Evolutionary conservation across 2,888 invertebrate genomes (phyloP), one percentile per base, ranked within the genome.

Genomic region (Spodoptera littoralis): DNA sequence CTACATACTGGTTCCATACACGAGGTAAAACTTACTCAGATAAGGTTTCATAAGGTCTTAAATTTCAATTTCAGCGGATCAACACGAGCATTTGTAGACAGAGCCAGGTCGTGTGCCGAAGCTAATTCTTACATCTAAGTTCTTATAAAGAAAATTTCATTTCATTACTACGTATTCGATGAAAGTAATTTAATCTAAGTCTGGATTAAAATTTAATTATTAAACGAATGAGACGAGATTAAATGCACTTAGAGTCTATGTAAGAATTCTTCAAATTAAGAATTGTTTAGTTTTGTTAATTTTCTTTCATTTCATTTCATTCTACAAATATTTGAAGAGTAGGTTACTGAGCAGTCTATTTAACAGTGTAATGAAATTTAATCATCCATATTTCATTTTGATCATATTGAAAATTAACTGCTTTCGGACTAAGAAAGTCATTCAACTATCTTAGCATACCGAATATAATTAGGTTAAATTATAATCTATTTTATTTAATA

Each of bases 51-150:
- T 86, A 85, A 83, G 83, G 89, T 89, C 87, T 92, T 90, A 89
- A 88, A 91, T 91, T 91, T 90, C 91, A 92, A 92, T 92, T 92
- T 90, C 84, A 89, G 72, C 75, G 90, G 91, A 91, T 92, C 87
- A 89, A 79, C 74, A 80, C 77, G 76, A 81, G 75, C 75, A 80
- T 84, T 84, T 73, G 67, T 80, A 70, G 82, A 74, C 82, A 73
- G 79, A 79, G 73, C 81, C 81, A 76, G 81, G 82, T 82, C 80
- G 78, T 72, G 73, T 65, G 72, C 76, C 65, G 66, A 74, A 70
- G 78, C 82, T 87, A 84, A 85, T 87, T 84, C 84, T 85, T 84
- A 80, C 76, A 79, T 75, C 78, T 66, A 74, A 73, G 68, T 71
- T 83, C 76, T 79, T 74, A 73, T 62, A 71, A 68, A 65, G 61